These are phyloP conservation scores for Scolanthus callimorphus DNA, from an alignment of 92 coral and sea anemone species.

Conservation along the genomic window DNA sequence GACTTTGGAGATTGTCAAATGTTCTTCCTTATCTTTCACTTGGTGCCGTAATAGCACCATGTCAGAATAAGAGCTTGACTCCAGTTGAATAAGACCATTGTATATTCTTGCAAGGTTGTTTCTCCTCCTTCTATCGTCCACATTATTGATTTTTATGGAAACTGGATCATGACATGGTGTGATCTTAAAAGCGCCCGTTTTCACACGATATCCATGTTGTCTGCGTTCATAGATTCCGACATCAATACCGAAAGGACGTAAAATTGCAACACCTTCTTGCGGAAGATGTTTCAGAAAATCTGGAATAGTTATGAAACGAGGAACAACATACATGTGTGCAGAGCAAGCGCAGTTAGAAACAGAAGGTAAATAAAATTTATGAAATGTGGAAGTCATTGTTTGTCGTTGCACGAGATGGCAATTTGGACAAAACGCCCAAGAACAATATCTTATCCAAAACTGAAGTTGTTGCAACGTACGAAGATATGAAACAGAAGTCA, in stretches of 20 bases:
- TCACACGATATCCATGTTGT: slow-evolving; percentile 24
- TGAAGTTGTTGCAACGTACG: no score
- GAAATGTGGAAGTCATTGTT: neutral
- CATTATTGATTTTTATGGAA: neutral
- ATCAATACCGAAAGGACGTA: slow-evolving; percentile 23
- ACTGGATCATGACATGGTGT: neutral
- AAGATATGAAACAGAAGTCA: no score
- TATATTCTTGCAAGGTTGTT: slow-evolving; percentile 1
- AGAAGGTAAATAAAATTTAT: neutral
- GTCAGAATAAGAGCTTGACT: neutral
- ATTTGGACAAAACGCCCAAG: slow-evolving; percentile 3
- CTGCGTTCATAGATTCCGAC: neutral
- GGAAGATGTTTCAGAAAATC: neutral
- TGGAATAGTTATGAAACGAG: slow-evolving; percentile 2
- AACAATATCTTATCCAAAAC: neutral
- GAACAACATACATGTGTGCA: slow-evolving; percentile 1
- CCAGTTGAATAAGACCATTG: neutral
- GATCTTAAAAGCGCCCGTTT: neutral
- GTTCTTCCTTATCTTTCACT: neutral
- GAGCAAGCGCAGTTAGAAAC: neutral
- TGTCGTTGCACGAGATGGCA: neutral
- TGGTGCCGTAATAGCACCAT: neutral
- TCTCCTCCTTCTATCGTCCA: neutral
- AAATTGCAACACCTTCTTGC: neutral
- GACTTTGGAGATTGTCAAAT: slow-evolving; percentile 5